Base-by-base conservation (phyloP, 2,797 vertebrate genomes). In the Peromyscus melanophrys region DNA sequence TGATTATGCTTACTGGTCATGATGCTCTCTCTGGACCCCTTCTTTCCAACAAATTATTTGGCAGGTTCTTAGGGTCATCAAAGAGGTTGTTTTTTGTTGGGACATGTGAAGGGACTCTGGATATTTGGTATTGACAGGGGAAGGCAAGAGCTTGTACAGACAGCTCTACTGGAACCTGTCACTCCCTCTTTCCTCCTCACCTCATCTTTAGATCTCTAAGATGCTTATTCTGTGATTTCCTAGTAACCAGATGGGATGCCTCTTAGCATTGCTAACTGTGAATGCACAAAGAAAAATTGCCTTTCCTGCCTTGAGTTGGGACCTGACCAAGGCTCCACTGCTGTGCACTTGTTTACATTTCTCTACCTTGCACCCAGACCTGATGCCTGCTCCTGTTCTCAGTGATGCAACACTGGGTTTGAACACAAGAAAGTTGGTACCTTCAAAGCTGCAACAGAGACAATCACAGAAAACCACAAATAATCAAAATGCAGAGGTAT, bases 161-260 rank as follows among this genome's bases (percentile, higher is more conserved):
- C 13, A 49, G 49, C 34, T 93, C 49, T 55, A 0, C 4, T 78
- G 34, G n/a, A 4, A 96, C 55, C 55, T 87, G 27, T 55, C 43
- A 69, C 43, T 65, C 29, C 23, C 43, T 71, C 52, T 27, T 43
- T 80, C 17, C 34, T 93, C 52, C 57, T 89, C 1, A 37, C 83
- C 78, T 95, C 80, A 34, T 40, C 65, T 90, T 69, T 34, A 52
- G 69, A 80, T 84, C 57, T 92, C 59, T 31, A 90, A 84, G 75
- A 81, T 5, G 1, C 14, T 82, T 69, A 67, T 78, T 94, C 52
- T 93, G 3, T 59, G 59, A 29, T 65, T 87, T 82, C 71, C 73
- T 61, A 90, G 89, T 61, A 88, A 90, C 52, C 77, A 83, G 27
- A 16, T 25, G 23, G n/a, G 75, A 46, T 76, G 77, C 52, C 93